These are phyloP conservation scores for Hexactinellida sp. DNA, from an alignment of 37 sponge, comb jelly and placozoan genomes.

Conservation along the genomic window DNA sequence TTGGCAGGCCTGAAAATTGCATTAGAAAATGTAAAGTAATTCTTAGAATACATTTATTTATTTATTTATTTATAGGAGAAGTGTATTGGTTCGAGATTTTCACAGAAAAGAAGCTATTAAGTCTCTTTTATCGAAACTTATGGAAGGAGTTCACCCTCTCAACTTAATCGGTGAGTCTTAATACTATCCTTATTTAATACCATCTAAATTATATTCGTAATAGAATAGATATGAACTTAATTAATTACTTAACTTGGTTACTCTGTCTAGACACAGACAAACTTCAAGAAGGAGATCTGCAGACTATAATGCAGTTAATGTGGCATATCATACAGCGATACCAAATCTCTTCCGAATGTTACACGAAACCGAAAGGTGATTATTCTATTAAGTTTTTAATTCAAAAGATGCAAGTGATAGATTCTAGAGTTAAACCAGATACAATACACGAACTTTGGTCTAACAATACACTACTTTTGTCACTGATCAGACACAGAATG, in stretches of 20 bases:
- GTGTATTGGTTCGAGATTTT: background rate
- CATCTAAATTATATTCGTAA: too few relatives aligned
- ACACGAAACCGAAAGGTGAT: slow-evolving; percentile 14
- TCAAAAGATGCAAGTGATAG: background rate
- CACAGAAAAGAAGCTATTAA: slow-evolving; percentile 3
- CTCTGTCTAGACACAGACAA: background rate
- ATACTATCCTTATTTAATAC: too few relatives aligned
- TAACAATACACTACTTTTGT: background rate
- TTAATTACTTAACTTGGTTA: too few relatives aligned
- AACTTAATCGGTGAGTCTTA: background rate
- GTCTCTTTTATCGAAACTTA: background rate
- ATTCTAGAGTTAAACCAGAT: background rate
- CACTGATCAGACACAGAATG: background rate
- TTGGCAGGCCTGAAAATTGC: too few relatives aligned
- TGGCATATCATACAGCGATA: slow-evolving; percentile 8
- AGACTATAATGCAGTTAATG: background rate
- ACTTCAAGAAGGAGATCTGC: background rate
- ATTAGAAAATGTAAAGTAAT: too few relatives aligned
- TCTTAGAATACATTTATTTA: too few relatives aligned
- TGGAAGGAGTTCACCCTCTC: slow-evolving; percentile 1
- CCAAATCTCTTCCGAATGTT: background rate
- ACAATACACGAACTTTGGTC: background rate
- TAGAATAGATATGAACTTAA: too few relatives aligned
- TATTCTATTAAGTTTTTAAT: background rate
- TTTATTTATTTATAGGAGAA: background rate